Base-by-base conservation (phyloP, 2,797 vertebrate genomes). In the Bradypodion ventrale region DNA sequence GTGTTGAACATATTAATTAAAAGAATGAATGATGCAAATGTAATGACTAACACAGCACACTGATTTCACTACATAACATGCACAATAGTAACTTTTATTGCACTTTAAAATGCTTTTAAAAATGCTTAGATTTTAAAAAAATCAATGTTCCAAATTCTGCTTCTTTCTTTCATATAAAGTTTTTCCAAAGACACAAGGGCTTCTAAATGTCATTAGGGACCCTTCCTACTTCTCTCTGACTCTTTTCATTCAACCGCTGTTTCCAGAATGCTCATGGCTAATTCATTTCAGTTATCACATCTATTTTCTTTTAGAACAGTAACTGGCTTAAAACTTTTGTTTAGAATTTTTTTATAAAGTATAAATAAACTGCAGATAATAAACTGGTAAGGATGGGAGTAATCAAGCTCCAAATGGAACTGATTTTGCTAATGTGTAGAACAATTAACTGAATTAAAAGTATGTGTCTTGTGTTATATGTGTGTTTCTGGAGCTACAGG, bases 391-490 rank as follows among this genome's bases (percentile, higher is more conserved):
- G 62, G n/a, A 37, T 42, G n/a, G 6, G 23, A 76, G 4, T 70
- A 16, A 59, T 83, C 7, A 29, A 76, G 46, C 10, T 65, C 46
- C 27, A 49, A 27, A 42, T 5, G 16, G 65, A 66, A 66, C 13
- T 25, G n/a, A 35, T 65, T 74, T 66, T n/a, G 81, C 73, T 72
- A 42, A 68, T 79, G 5, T 19, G 1, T 3, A 13, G 0, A 81
- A 32, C 12, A 80, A 72, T 9, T 29, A 76, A 63, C 79, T 82
- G 29, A 37, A 44, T 35, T 72, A 88, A 73, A 88, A 84, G 59
- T 52, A n/a, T 68, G 29, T 78, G 21, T 29, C 27, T 5, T 27
- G 32, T n/a, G 66, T 32, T 49, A n/a, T 74, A 13, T 59, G 49
- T 1, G 23, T 75, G 25, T 19, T 32, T 32, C 9, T 12, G 29